Percentiles rank a stretch among this genome's conserved stretches.
These are phyloP conservation scores for Helicolenus hilgendorfi DNA, from an alignment of 2,797 vertebrate species.

Conservation along the genomic window DNA sequence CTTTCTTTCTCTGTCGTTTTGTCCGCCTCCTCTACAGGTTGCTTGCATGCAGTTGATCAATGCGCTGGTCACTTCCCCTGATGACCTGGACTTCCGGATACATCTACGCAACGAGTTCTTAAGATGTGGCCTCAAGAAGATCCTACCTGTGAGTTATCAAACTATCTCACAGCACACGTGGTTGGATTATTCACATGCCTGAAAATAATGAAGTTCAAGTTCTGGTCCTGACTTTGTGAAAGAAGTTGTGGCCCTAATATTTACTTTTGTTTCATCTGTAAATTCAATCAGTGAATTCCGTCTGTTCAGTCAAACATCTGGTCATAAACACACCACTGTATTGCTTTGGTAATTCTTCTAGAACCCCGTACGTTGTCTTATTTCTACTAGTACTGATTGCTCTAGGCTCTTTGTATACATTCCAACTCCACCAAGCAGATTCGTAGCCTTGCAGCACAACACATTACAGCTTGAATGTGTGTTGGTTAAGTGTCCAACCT, in stretches of 20 bases:
- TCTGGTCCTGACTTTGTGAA: background rate
- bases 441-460: background rate
- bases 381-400: background rate
- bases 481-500: background rate
- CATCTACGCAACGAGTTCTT: constrained; percentile 98
- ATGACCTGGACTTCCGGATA: constrained; percentile 99
- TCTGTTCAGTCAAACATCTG: background rate
- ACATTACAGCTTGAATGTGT: background rate
- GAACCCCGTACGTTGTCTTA: background rate
- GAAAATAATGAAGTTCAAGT: background rate
- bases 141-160: constrained; percentile 94
- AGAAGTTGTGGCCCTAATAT: background rate
- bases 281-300: background rate
- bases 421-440: background rate
- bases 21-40: constrained; percentile 86
- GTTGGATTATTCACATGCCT: background rate
- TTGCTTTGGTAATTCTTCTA: background rate
- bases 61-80: constrained; percentile 96
- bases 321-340: background rate
- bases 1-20: background rate
- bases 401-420: background rate
- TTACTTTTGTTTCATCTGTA: background rate
- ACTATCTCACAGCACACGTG: background rate
- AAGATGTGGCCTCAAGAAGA: constrained; percentile 96
- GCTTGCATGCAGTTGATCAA: constrained; percentile 99